Evolutionary conservation across 2,888 invertebrate genomes (phyloP), one percentile per base, ranked within the genome.

Genomic region (Scelioninae gen. 2): DNA sequence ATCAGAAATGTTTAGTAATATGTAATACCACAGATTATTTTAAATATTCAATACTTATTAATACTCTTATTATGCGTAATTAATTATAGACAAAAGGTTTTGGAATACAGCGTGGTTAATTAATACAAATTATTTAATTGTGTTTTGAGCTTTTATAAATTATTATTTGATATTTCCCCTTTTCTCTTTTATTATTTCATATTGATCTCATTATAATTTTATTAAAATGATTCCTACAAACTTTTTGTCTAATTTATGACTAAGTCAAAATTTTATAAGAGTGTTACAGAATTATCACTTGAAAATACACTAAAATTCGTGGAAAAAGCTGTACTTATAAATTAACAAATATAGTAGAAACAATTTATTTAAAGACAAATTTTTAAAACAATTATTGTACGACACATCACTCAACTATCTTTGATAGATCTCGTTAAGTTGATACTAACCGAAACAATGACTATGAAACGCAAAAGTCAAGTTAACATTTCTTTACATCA

Each of bases 61-160:
- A n/a, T n/a, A n/a, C n/a, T n/a, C n/a, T n/a, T n/a, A 16, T 18
- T 7, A 10, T 50, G 31, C 45, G 45, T 25, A 13, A 16, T 16
- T 50, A 19, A n/a, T 43, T 43, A 43, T 19, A 50, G 33, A 50
- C 50, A 50, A 50, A 50, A 50, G 35, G 50, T 50, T 50, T 50
- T 50, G 18, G 13, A 33, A 50, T 33, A 25, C 25, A n/a, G n/a
- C n/a, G n/a, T n/a, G n/a, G n/a, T n/a, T n/a, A n/a, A n/a, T n/a
- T 31, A 31, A 31, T 9, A 10, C 4, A 25, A 6, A 25, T 6
- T 6, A 6, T 25, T 25, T 25, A 3, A 25, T 25, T 25, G 25
- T 25, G n/a, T n/a, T n/a, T n/a, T n/a, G n/a, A n/a, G 25, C 6
- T 25, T 25, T 25, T 3, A 25, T 25, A 4, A 4, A 25, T 25